A percentile compares a stretch with the other conserved stretches of the same genome.
Evolutionary conservation across 2,113 vertebrate genomes (phyloP).

Genomic region (Gobiocypris rarus): DNA sequence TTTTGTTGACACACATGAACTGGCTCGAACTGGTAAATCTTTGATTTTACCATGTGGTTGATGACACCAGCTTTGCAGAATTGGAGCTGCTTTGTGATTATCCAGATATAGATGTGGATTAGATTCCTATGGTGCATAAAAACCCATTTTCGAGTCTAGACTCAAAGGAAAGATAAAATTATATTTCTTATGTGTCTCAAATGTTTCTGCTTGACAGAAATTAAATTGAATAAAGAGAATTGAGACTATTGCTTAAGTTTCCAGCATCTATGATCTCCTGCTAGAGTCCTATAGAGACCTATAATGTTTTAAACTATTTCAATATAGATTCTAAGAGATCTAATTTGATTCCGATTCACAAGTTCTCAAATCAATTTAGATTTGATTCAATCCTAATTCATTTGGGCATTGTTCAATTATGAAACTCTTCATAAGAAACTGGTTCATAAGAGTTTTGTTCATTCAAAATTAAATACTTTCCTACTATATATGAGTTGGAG

Average conservation of each 20-base stretch:
- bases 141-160: conserved; percentile 3
- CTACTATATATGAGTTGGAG: too few species aligned
- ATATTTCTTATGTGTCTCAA: not conserved
- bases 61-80: conserved; percentile 17
- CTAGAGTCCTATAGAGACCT: not conserved
- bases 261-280: not conserved
- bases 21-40: conserved; percentile 16
- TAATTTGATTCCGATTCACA: not conserved
- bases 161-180: not conserved
- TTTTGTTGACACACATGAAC: conserved; percentile 48
- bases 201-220: not conserved
- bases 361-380: not conserved
- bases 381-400: not conserved
- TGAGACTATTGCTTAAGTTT: not conserved
- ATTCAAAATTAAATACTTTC: too few species aligned
- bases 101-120: conserved; percentile 22
- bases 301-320: not conserved
- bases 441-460: too few species aligned
- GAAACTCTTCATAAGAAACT: too few species aligned
- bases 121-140: conserved; percentile 14
- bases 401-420: not conserved
- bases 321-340: not conserved
- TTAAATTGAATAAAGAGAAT: not conserved
- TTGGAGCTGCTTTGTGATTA: conserved; percentile 19
- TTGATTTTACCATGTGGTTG: conserved; percentile 33